phyloP scores from a whole-genome alignment of 2,797 vertebrate genomes.

The Onychomys leucogaster region DNA sequence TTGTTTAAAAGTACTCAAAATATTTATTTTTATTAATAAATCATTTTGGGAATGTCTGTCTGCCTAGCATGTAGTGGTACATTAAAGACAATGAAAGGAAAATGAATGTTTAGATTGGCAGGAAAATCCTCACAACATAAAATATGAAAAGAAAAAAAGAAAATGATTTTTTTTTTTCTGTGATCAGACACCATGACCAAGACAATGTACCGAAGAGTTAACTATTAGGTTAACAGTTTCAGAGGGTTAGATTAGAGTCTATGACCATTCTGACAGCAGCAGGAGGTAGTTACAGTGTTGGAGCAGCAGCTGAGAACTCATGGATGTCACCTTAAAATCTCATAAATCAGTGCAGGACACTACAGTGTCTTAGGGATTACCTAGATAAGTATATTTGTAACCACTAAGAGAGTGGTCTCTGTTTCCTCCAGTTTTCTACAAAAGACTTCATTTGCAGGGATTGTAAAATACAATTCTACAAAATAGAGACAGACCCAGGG shows the following conservation, averaged over 20 bases:
- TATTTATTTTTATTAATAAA: background rate
- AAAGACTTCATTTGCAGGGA: slow-evolving; percentile 5
- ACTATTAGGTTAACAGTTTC: background rate
- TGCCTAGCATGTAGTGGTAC: background rate
- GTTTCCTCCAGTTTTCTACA: background rate
- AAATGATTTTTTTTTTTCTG: background rate
- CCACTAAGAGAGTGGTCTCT: background rate
- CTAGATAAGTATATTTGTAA: background rate
- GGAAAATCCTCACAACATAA: background rate
- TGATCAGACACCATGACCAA: background rate
- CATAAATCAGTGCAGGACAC: background rate
- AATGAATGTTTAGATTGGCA: background rate
- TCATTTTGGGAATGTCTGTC: background rate
- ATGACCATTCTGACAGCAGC: too few relatives aligned
- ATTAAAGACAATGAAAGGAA: slow-evolving; percentile 43
- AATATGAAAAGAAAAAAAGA: background rate
- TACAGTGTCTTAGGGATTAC: background rate
- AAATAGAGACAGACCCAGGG: background rate
- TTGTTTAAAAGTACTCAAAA: background rate
- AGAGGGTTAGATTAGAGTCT: background rate
- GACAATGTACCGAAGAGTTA: background rate
- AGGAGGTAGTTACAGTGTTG: too few relatives aligned
- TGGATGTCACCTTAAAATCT: background rate
- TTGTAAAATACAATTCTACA: background rate
- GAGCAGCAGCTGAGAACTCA: background rate